These are phyloP conservation scores for Monarcha castaneiventris DNA, from an alignment of 2,113 vertebrate species.

Conservation along the genomic window DNA sequence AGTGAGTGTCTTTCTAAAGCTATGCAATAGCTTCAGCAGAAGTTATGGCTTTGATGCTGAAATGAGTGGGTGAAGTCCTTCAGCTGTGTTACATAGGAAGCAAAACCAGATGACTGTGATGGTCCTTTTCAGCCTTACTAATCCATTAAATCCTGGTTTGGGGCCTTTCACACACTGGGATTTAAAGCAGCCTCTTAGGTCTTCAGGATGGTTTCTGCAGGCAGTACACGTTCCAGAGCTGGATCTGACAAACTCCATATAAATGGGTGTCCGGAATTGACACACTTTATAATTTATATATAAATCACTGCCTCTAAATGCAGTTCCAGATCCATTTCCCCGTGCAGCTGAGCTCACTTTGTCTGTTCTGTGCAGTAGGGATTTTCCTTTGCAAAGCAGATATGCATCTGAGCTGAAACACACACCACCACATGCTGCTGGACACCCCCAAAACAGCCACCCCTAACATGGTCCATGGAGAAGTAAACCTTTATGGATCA, in stretches of 20 bases:
- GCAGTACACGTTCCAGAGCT: neutral
- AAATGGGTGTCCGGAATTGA: neutral
- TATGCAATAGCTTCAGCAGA: constrained; percentile 27
- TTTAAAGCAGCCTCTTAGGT: constrained; percentile 1
- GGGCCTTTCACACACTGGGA: neutral
- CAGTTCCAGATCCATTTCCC: constrained; percentile 3
- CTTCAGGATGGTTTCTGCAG: constrained; percentile 27
- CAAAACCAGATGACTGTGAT: constrained; percentile 40
- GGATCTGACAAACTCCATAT: constrained; percentile 13
- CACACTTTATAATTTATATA: constrained; percentile 41
- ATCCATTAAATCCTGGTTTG: constrained; percentile 54
- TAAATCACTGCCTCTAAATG: constrained; percentile 38
- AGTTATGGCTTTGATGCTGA: constrained; percentile 44
- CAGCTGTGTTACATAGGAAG: constrained; percentile 42
- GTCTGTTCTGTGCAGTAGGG: neutral
- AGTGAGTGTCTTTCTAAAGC: constrained; percentile 25
- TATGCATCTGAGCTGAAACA: neutral
- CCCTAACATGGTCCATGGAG: neutral
- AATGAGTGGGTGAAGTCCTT: constrained; percentile 53
- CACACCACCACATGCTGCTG: accelerated
- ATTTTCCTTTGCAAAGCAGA: neutral
- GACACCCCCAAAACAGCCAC: neutral
- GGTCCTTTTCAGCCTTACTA: constrained; percentile 38
- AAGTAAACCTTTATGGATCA: neutral
- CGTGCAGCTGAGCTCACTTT: neutral